Percentiles rank a stretch among this genome's conserved stretches.
phyloP scores from a whole-genome alignment of 2,888 invertebrate genomes.

The Trichopoda pennipes region DNA sequence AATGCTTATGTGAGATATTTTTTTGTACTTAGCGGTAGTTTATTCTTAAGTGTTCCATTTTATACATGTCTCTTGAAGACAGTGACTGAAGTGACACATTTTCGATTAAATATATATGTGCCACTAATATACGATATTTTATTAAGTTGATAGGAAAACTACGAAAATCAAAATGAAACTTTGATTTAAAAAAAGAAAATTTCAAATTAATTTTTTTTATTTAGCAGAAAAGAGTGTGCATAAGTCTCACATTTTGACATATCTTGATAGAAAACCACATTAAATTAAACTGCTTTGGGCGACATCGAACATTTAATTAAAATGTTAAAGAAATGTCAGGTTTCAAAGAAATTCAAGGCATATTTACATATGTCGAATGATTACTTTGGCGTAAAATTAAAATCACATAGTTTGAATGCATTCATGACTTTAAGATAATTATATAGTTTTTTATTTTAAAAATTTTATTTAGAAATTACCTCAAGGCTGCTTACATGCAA shows the following conservation, averaged over 20 bases:
- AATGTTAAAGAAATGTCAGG: neutral
- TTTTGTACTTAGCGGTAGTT: slow-evolving; percentile 16
- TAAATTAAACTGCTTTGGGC: slow-evolving; percentile 2
- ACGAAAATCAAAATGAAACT: neutral
- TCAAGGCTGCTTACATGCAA: too few species aligned
- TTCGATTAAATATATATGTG: slow-evolving; percentile 51
- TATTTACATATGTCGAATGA: too few species aligned
- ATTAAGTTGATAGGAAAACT: slow-evolving; percentile 45
- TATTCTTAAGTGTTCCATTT: neutral
- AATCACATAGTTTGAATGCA: too few species aligned
- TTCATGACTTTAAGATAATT: too few species aligned
- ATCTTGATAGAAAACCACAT: neutral
- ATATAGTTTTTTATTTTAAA: too few species aligned
- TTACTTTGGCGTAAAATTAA: too few species aligned
- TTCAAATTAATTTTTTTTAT: slow-evolving; percentile 20
- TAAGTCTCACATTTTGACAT: too few species aligned
- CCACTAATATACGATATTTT: slow-evolving; percentile 46
- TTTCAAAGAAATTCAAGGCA: neutral
- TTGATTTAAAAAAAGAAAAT: neutral
- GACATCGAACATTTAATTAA: neutral
- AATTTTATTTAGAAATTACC: too few species aligned
- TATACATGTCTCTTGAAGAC: slow-evolving; percentile 3
- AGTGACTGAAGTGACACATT: slow-evolving; percentile 38
- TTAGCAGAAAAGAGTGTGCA: too few species aligned
- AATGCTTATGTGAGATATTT: slow-evolving; percentile 14